Evolutionary conservation across 1,140 invertebrate genomes (phyloP), one percentile per base, ranked within the genome.

Genomic region (Teleopsis dalmanni): DNA sequence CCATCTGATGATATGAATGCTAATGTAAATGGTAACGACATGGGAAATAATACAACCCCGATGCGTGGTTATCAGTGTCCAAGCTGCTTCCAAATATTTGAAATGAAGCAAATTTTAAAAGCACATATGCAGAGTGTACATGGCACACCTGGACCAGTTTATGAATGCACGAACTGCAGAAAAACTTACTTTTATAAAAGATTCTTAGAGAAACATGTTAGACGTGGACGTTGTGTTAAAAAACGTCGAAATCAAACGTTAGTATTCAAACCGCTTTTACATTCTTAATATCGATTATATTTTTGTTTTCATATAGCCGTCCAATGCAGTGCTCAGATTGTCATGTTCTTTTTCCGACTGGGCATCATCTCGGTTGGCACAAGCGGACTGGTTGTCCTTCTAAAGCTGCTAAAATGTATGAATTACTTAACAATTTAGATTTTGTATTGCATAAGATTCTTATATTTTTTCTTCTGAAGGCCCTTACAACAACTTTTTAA

Each of bases 271-370:
- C 27, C 21, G 11, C 10, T 4, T 40, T 2, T 22, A 45, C 13
- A 14, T 22, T 43, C 0, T 29, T 19, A 14, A 16, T 11, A 19
- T 33, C 3, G 8, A 18, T 36, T 25, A 26, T 44, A 26, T 37
- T 45, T 45, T 19, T 14, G 34, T 41, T 38, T 47, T 47, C 7
- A 11, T 27, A 14, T 25, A 68, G 65, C 3, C 65, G 65, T 3
- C 65, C 65, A n/a, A 68, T 69, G 65, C 60, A 65, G 51, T 69
- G 65, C 49, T 60, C 65, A 21, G 65, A 68, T 44, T 69, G 65
- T 45, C 62, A 69, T 53, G 65, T 68, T 14, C 56, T 68, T 18
- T 69, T 69, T n/a, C 65, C 65, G 23, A 68, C 65, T 22, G 65
- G 65, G 26, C 65, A 69, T 46, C 65, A 69, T 53, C 40, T 69